Percentiles rank a stretch among this genome's conserved stretches.
These are phyloP conservation scores for Jordanella pulchra DNA, from an alignment of 2,797 vertebrate genomes.

Conservation along the genomic window DNA sequence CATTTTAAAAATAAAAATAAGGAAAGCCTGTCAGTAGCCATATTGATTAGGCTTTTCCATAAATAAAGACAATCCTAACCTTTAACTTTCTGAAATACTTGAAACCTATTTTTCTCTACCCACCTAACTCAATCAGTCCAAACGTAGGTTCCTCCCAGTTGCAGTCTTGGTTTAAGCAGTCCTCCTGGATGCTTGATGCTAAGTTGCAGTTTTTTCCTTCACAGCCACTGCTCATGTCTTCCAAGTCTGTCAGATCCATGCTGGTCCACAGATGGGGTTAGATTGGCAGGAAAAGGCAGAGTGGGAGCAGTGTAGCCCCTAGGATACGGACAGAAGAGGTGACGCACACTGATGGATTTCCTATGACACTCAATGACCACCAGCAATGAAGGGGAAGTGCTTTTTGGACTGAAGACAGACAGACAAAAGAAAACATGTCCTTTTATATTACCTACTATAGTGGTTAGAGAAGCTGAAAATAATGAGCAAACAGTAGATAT, in stretches of 20 bases:
- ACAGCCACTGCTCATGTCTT: slow-evolving; percentile 46
- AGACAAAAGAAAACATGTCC: not conserved
- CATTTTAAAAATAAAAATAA: not conserved
- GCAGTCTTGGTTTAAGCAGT: slow-evolving; percentile 54
- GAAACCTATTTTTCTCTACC: slow-evolving; percentile 14
- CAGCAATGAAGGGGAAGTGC: not conserved
- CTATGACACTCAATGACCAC: slow-evolving; percentile 44
- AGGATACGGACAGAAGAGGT: slow-evolving; percentile 48
- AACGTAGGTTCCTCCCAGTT: slow-evolving; percentile 59
- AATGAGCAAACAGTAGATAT: not conserved
- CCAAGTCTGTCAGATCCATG: slow-evolving; percentile 49
- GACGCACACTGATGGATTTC: slow-evolving; percentile 70
- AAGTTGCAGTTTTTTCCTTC: slow-evolving; percentile 56
- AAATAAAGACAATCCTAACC: not conserved
- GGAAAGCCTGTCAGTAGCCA: not conserved
- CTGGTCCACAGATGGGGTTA: not conserved
- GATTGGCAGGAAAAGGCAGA: not conserved
- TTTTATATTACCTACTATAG: not conserved
- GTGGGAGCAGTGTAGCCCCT: slow-evolving; percentile 28
- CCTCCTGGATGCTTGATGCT: slow-evolving; percentile 22
- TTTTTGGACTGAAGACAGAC: not conserved
- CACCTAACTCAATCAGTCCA: slow-evolving; percentile 65
- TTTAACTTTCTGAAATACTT: not conserved
- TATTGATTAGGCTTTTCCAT: not conserved
- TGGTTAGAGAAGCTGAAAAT: not conserved